Base-by-base conservation (phyloP, 2,888 invertebrate species). In the Tanaodytes sp. region DNA sequence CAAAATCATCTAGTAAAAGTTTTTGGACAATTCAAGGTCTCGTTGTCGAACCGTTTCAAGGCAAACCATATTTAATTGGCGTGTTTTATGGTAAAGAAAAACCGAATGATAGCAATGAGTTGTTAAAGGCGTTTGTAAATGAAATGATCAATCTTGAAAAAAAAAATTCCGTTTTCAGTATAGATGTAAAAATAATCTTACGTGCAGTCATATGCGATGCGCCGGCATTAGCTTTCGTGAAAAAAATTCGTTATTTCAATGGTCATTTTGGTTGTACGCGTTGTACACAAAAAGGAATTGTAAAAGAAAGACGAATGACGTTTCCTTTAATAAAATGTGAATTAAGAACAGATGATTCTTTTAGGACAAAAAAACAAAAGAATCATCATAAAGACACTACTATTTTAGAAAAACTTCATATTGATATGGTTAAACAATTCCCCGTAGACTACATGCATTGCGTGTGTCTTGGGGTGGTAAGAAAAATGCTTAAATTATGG, bases 61-160 rank as follows among this genome's bases (percentile, higher is more conserved):
- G 11, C 36, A 45, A 54, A 19, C 55, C 48, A 6, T 55, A 40
- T 42, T 8, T 63, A 5, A 42, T 63, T 19, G 54, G 63, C n/a
- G 39, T 31, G 16, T 51, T 33, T 15, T 63, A 40, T 15, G 48
- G 48, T 14, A 54, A 2, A 11, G 42, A 40, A 15, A 49, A 63
- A 55, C 55, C 36, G 0, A 27, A 46, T 11, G 18, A 63, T 31
- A 39, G 31, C 23, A 63, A 63, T 46, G 4, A 0, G 0, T 55
- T 63, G 8, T 36, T 63, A 36, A 12, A 42, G 1, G 1, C 11
- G 2, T 16, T 63, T 14, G 55, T 55, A 8, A 9, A 52, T 14
- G 62, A 62, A 12, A 1, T 52, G 19, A 45, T 16, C 19, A 16
- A 23, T 11, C 8, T 42, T 8, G 52, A 52, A 39, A 30, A 37